These are phyloP conservation scores for Emys orbicularis DNA, from an alignment of 2,797 vertebrate species.

Conservation along the genomic window DNA sequence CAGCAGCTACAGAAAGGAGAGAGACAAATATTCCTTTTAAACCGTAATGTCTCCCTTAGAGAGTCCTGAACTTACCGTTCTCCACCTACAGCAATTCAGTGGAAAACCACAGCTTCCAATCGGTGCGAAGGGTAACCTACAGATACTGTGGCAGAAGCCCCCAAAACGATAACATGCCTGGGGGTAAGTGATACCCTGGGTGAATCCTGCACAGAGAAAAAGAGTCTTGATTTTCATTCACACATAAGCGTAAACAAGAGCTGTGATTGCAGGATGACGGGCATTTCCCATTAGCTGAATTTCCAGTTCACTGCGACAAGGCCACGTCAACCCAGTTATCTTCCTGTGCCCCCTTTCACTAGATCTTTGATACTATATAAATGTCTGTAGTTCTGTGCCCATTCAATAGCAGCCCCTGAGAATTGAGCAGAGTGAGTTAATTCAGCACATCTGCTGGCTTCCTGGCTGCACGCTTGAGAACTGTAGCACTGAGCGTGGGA, in stretches of 20 bases:
- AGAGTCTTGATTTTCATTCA: background rate
- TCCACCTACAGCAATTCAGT: background rate
- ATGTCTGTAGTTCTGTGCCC: too few species aligned
- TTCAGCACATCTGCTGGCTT: too few species aligned
- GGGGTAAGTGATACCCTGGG: accelerated
- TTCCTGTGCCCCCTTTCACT: background rate
- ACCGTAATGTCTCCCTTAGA: background rate
- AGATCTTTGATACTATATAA: too few species aligned
- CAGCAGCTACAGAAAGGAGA: background rate
- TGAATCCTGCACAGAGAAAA: background rate
- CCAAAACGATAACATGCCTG: accelerated
- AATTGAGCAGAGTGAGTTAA: too few species aligned
- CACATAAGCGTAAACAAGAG: background rate
- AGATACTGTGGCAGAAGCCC: accelerated
- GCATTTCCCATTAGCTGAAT: background rate
- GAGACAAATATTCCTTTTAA: background rate
- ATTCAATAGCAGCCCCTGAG: too few species aligned
- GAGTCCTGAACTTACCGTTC: background rate
- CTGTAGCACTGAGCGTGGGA: too few species aligned
- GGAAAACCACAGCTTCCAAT: background rate
- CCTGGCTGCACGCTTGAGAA: too few species aligned
- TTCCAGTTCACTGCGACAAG: background rate
- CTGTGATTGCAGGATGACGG: background rate
- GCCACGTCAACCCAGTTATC: background rate
- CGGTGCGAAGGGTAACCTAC: too few species aligned